Evolutionary conservation across 2,888 invertebrate species (phyloP).

Genomic region (Copidosoma aretas): DNA sequence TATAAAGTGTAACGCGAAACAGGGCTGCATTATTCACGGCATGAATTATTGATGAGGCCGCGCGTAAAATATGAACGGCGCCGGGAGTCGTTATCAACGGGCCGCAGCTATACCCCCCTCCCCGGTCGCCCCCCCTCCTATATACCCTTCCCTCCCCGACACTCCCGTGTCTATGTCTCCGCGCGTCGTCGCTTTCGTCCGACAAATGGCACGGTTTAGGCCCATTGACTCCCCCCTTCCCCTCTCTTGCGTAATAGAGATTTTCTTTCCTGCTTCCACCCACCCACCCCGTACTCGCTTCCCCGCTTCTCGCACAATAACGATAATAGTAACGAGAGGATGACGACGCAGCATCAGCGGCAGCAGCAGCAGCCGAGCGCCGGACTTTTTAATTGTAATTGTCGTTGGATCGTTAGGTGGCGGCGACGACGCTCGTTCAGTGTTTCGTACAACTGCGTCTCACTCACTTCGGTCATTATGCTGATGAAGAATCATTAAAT

Average conservation of each 20-base stretch:
- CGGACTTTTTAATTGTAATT: constrained; percentile 27
- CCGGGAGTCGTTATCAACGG: constrained; percentile 62
- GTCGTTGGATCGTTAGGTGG: constrained; percentile 2
- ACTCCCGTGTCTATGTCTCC: not conserved
- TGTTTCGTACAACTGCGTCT: not conserved
- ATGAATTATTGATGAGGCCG: constrained; percentile 61
- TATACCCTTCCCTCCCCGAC: not conserved
- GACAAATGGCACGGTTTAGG: constrained; percentile 40
- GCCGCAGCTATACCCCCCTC: constrained; percentile 42
- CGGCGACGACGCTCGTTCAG: not conserved
- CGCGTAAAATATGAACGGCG: constrained; percentile 61
- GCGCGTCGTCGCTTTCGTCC: not conserved
- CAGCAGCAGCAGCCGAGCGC: not conserved
- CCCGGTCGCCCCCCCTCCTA: not conserved
- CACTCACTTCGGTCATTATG: not conserved
- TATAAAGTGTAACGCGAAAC: constrained; percentile 49
- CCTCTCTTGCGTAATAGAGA: not conserved
- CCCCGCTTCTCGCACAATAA: not conserved
- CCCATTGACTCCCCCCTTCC: not conserved
- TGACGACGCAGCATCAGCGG: not conserved
- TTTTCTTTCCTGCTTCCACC: not conserved
- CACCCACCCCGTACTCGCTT: not conserved
- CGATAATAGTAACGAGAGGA: constrained; percentile 3
- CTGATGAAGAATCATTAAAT: constrained; percentile 19
- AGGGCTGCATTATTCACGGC: constrained; percentile 61